Conservation (phyloP, 1,140 invertebrate genomes). For the Eueides isabella region DNA sequence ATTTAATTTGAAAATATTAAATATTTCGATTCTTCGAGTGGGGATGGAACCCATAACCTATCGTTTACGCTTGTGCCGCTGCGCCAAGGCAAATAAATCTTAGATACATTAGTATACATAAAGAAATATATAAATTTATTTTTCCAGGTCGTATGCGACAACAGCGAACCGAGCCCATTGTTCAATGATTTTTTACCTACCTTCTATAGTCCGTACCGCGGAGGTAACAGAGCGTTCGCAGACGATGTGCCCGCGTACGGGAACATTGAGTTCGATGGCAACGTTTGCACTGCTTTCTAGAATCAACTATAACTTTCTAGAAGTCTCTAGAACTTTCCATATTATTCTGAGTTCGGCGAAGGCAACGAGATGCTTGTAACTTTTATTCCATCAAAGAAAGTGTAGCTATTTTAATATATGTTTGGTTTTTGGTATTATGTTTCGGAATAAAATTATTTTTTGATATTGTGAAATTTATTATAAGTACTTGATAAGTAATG, state of each 20-base stretch:
- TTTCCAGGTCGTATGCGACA: constrained; percentile 67
- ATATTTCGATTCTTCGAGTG: too few species aligned
- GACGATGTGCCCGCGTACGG: constrained; percentile 43
- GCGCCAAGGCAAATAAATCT: too few species aligned
- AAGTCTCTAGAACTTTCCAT: not conserved
- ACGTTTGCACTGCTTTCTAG: constrained; percentile 72
- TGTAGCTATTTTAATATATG: not conserved
- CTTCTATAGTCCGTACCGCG: constrained; percentile 65
- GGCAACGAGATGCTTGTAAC: not conserved
- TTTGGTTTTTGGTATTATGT: not conserved
- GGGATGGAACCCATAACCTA: too few species aligned
- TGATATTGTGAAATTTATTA: too few species aligned
- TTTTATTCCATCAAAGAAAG: not conserved
- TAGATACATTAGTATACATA: too few species aligned
- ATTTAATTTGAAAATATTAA: too few species aligned
- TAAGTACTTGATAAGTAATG: too few species aligned
- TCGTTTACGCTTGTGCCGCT: too few species aligned
- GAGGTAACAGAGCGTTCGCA: constrained; percentile 39
- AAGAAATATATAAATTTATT: too few species aligned
- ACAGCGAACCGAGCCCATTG: constrained; percentile 59
- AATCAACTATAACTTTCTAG: not conserved
- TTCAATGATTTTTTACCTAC: constrained; percentile 74
- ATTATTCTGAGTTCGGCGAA: not conserved
- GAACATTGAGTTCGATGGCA: constrained; percentile 70
- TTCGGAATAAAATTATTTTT: not conserved